Conservation (phyloP, 2,888 invertebrate species). For the Noctua janthe region DNA sequence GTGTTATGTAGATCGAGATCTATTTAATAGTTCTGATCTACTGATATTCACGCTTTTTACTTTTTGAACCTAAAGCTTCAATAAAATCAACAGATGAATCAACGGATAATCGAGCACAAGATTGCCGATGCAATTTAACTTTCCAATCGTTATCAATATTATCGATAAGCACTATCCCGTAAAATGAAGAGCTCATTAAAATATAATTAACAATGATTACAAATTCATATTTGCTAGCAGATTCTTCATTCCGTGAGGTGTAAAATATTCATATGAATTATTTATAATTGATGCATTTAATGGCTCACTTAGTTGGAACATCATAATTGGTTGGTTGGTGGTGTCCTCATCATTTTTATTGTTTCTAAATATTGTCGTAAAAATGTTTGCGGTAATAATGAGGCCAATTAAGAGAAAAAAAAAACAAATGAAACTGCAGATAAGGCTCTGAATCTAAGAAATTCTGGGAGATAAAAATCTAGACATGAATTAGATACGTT, state of each 20-base stretch:
- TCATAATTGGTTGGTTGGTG: neutral
- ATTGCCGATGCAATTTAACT: neutral
- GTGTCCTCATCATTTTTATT: constrained; percentile 7
- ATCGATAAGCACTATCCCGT: neutral
- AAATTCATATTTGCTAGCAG: constrained; percentile 4
- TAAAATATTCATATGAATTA: constrained; percentile 19
- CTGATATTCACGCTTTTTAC: neutral
- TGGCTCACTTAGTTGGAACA: neutral
- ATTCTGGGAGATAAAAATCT: neutral
- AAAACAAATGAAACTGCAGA: neutral
- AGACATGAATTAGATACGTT: neutral
- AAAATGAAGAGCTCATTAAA: constrained; percentile 5
- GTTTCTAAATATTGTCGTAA: neutral
- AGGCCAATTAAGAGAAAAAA: neutral
- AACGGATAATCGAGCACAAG: neutral
- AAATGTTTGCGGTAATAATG: neutral
- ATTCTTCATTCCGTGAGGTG: neutral
- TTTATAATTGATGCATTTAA: constrained; percentile 2
- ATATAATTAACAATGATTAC: neutral
- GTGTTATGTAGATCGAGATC: neutral
- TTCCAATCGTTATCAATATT: constrained; percentile 3
- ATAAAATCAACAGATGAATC: neutral
- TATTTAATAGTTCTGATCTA: neutral
- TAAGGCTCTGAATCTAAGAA: neutral
- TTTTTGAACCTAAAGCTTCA: neutral